A percentile compares a stretch with the other conserved stretches of the same genome.
Conservation (phyloP, 2,888 invertebrate species). For the Cybosia mesomella region DNA sequence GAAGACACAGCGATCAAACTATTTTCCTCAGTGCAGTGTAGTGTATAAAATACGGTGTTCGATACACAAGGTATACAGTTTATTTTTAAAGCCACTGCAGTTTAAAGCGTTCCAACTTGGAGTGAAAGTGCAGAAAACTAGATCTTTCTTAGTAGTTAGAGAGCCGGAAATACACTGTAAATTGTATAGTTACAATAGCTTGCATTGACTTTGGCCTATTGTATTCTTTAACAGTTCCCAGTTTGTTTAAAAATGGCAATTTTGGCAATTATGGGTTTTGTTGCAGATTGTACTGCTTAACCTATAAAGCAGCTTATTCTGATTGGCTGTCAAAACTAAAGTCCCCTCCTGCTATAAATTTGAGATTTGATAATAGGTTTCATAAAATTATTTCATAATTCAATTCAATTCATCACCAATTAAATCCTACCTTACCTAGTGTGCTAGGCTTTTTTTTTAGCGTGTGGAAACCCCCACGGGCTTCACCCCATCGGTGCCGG, state of each 20-base stretch:
- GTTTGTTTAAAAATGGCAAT: neutral
- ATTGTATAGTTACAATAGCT: conserved; percentile 3
- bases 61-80: conserved; percentile 16
- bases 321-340: too few relatives aligned
- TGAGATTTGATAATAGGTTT: too few relatives aligned
- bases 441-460: too few relatives aligned
- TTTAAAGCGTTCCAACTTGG: conserved; percentile 14
- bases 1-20: conserved; percentile 8
- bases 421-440: too few relatives aligned
- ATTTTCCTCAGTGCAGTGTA: conserved; percentile 8
- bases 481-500: too few relatives aligned
- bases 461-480: too few relatives aligned
- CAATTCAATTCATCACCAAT: too few relatives aligned
- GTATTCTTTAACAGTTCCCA: neutral
- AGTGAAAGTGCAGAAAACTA: conserved; percentile 22
- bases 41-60: conserved; percentile 16
- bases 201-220: neutral
- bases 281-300: too few relatives aligned
- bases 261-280: neutral
- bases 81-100: conserved; percentile 20
- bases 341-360: too few relatives aligned
- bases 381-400: too few relatives aligned
- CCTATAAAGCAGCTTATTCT: too few relatives aligned
- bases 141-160: conserved; percentile 11
- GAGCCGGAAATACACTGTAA: neutral